Percentiles rank a stretch among this genome's conserved stretches.
These are phyloP conservation scores for Choloepus didactylus DNA, from an alignment of 2,797 vertebrate species.

Conservation along the genomic window DNA sequence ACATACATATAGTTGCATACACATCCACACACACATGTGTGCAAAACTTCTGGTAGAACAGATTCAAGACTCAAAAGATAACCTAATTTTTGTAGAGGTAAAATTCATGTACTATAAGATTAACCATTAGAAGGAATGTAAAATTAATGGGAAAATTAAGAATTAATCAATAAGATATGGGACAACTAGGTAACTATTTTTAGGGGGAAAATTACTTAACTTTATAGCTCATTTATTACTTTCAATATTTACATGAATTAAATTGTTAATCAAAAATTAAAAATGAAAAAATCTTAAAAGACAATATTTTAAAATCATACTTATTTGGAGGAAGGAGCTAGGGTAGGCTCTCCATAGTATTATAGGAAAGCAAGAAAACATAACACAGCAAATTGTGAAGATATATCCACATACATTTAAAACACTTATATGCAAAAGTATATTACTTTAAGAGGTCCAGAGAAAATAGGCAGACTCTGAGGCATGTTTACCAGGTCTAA, in stretches of 20 bases:
- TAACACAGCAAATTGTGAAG: not conserved
- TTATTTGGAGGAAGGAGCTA: not conserved
- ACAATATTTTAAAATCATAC: not conserved
- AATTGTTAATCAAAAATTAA: not conserved
- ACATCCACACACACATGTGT: too few relatives aligned
- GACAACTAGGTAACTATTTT: not conserved
- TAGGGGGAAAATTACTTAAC: not conserved
- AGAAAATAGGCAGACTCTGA: not conserved
- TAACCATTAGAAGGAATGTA: not conserved
- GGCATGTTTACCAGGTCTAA: not conserved
- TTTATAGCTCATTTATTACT: not conserved
- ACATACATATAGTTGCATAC: too few relatives aligned
- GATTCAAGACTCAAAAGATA: too few relatives aligned
- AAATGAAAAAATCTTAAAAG: not conserved
- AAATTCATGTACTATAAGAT: too few relatives aligned
- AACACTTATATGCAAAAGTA: not conserved
- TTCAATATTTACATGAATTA: not conserved
- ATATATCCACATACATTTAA: not conserved
- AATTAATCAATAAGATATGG: not conserved
- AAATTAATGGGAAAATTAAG: not conserved
- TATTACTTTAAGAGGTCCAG: not conserved
- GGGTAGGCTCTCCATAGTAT: not conserved
- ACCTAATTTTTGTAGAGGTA: too few relatives aligned
- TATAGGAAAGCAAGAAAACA: not conserved
- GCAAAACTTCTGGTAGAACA: too few relatives aligned